Evolutionary conservation across 2,888 invertebrate species (phyloP), one percentile per base, ranked within the genome.

Genomic region (Phengaris arion): DNA sequence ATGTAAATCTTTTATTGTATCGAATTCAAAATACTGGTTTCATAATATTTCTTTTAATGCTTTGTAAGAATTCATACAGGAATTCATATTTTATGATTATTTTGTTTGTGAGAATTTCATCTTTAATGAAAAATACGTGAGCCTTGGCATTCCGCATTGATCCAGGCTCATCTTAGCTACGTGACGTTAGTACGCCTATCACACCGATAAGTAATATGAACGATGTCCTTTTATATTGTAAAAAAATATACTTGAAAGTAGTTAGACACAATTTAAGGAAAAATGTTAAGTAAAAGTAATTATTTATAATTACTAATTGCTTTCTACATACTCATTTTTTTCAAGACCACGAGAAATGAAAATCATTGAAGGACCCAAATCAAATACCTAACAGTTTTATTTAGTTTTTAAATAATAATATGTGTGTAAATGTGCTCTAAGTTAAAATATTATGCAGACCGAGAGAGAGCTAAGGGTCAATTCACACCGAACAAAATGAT

Each of bases 61-160:
- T 52, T 52, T 52, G 52, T 35, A 10, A 45, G 13, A 13, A 45
- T 64, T 45, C 64, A 35, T 64, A 64, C 13, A 45, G 64, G 12
- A 64, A 64, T 64, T 64, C 35, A 64, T 45, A 64, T 12, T 64
- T 64, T 12, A 35, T 45, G 35, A 12, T 64, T 64, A 45, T 79
- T 80, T 77, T 78, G 77, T 81, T 79, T 78, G 76, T 77, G 78
- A 77, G 79, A 82, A 82, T 82, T 64, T 80, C 79, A 77, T 78
- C 85, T 85, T 83, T 90, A 90, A 90, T 91, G 90, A 91, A 92
- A 91, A 91, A 90, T 90, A 88, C 89, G 90, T 87, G 89, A 89
- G 89, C 87, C 84, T 84, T 81, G 89, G 88, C 83, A 91, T 91
- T 85, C 84, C 80, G 80, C 85, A 90, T 90, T 90, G 89, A 90